phyloP scores from a whole-genome alignment of 2,797 vertebrate species.

The Silurus aristotelis region DNA sequence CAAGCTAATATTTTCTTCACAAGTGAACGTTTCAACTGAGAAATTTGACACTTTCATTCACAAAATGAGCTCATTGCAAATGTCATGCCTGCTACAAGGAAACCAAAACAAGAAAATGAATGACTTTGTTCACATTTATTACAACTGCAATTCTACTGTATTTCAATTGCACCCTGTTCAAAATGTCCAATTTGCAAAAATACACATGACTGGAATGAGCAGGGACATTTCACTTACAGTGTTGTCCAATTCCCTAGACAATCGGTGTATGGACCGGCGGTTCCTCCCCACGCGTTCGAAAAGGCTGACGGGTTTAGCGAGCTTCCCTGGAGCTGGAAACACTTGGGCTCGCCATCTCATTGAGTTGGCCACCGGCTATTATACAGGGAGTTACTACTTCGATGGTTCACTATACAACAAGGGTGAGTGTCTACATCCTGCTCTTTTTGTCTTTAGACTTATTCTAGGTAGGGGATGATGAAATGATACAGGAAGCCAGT shows the following conservation, averaged over 20 bases:
- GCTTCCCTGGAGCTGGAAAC: constrained; percentile 94
- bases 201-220: background rate
- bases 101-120: background rate
- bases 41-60: no score
- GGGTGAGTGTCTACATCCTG: constrained; percentile 69
- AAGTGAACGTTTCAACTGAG: no score
- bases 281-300: constrained; percentile 86
- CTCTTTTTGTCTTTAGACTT: background rate
- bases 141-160: background rate
- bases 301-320: constrained; percentile 88
- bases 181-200: background rate
- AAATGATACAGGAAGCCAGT: no score
- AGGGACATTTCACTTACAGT: background rate
- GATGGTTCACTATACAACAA: constrained; percentile 98
- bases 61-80: no score
- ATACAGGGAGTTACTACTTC: constrained; percentile 97
- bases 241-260: constrained; percentile 75
- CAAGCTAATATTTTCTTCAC: no score
- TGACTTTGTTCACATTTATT: background rate
- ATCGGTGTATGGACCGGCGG: constrained; percentile 94
- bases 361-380: constrained; percentile 92
- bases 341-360: constrained; percentile 97
- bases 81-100: no score
- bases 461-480: no score
- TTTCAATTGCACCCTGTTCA: background rate